Evolutionary conservation across 1,140 invertebrate genomes (phyloP), one percentile per base, ranked within the genome.

Genomic region (Bombus fervidus): DNA sequence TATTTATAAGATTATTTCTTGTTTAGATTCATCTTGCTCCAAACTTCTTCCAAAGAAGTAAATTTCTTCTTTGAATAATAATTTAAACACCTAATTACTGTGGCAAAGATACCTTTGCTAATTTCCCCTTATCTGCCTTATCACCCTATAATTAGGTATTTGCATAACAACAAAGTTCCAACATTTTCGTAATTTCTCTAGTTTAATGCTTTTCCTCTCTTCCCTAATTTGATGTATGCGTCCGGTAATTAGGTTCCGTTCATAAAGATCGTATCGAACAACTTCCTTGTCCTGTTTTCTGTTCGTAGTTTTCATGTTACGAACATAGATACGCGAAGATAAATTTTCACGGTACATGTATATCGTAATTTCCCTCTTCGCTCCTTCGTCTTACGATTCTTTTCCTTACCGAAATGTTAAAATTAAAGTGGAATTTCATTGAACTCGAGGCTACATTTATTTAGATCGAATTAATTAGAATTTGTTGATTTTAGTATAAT

Each of bases 221-320:
- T 69, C 43, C 64, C 8, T 53, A 37, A 80, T 68, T 80, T 80
- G 64, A 80, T 28, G 78, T 57, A 53, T 10, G 66, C 41, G 47
- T 69, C 41, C 41, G 66, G 78, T 39, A 80, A 80, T 80, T 80
- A 80, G 12, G 43, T 53, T 80, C 53, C 64, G 41, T 80, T 68
- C 41, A 53, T 80, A 69, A 69, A 69, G 78, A 80, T 80, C 78
- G 64, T 69, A 80, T 80, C 78, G 13, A 37, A 34, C 64, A 69
- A 80, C 64, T 69, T 80, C 66, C 78, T 69, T 69, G 64, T 69
- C 64, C 41, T 53, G 64, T 80, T 47, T 64, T 43, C 76, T 79
- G 39, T 9, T 66, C 77, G 43, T 64, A 37, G 31, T 47, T 80
- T 80, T 53, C 31, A 37, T n/a, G 37, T 69, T n/a, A 69, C 25